A percentile compares a stretch with the other conserved stretches of the same genome.
Conservation (phyloP, 2,797 vertebrate species). For the Tachyglossus aculeatus region DNA sequence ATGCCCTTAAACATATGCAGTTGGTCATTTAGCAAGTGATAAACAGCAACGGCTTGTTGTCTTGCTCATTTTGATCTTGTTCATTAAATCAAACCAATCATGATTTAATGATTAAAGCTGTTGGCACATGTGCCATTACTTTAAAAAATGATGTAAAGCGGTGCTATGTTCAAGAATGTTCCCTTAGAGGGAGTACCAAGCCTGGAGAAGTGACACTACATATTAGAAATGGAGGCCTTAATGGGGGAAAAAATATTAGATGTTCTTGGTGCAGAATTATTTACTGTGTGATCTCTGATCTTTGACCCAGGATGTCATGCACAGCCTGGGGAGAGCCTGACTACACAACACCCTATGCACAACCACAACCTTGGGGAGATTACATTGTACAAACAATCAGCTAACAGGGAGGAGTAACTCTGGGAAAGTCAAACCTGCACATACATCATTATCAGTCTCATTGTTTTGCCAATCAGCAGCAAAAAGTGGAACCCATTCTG, state of each 20-base stretch:
- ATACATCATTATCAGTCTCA: slow-evolving; percentile 79
- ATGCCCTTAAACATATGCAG: no score
- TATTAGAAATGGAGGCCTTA: slow-evolving; percentile 52
- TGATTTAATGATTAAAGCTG: slow-evolving; percentile 41
- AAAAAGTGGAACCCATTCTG: slow-evolving; percentile 78
- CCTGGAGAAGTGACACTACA: slow-evolving; percentile 35
- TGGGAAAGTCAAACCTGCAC: slow-evolving; percentile 77
- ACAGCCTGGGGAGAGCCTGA: slow-evolving; percentile 54
- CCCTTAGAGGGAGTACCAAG: slow-evolving; percentile 22
- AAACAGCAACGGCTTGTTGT: slow-evolving; percentile 14
- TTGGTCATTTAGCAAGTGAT: background rate
- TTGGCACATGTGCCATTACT: slow-evolving; percentile 26
- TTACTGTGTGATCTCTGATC: slow-evolving; percentile 73
- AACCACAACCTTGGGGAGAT: slow-evolving; percentile 76
- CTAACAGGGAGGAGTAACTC: slow-evolving; percentile 72
- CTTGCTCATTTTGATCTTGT: slow-evolving; percentile 15
- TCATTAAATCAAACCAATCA: slow-evolving; percentile 37
- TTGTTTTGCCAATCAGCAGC: slow-evolving; percentile 88
- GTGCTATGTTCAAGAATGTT: slow-evolving; percentile 24
- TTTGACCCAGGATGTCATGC: slow-evolving; percentile 69
- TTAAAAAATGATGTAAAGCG: slow-evolving; percentile 47
- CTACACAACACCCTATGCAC: slow-evolving; percentile 68
- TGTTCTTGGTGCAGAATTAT: slow-evolving; percentile 62
- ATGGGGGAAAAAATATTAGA: slow-evolving; percentile 33
- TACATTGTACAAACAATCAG: slow-evolving; percentile 82